A percentile compares a stretch with the other conserved stretches of the same genome.
Conservation (phyloP, 2,888 invertebrate genomes). For the Selenia dentaria region DNA sequence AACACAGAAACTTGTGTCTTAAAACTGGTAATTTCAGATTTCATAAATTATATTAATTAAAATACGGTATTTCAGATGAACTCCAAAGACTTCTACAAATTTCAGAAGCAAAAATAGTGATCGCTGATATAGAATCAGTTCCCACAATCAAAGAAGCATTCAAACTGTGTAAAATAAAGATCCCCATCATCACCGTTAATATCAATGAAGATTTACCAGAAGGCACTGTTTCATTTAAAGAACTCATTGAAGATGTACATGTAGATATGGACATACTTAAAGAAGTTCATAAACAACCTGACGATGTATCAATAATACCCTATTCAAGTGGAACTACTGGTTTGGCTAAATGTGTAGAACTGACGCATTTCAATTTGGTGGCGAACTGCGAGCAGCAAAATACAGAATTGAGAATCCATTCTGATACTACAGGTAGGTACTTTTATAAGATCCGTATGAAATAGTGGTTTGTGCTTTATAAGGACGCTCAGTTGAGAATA, state of each 20-base stretch:
- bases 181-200: slow-evolving; percentile 79
- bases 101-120: slow-evolving; percentile 84
- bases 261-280: slow-evolving; percentile 77
- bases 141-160: slow-evolving; percentile 73
- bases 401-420: slow-evolving; percentile 48
- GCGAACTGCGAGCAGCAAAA: slow-evolving; percentile 72
- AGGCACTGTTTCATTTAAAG: slow-evolving; percentile 85
- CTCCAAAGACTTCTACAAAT: slow-evolving; percentile 85
- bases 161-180: slow-evolving; percentile 59
- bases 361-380: slow-evolving; percentile 85
- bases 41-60: too few relatives aligned
- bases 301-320: slow-evolving; percentile 88
- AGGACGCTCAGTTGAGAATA: too few relatives aligned
- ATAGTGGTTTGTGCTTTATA: too few relatives aligned
- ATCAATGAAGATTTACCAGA: slow-evolving; percentile 58
- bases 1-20: too few relatives aligned
- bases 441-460: too few relatives aligned
- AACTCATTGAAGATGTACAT: slow-evolving; percentile 74
- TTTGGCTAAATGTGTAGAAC: slow-evolving; percentile 89
- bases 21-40: too few relatives aligned
- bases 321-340: slow-evolving; percentile 96
- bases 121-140: slow-evolving; percentile 84
- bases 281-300: slow-evolving; percentile 56
- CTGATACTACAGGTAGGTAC: slow-evolving; percentile 55
- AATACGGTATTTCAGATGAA: slow-evolving; percentile 83